Evolutionary conservation across 2,113 vertebrate genomes (phyloP).

Genomic region (Chloebia gouldiae): DNA sequence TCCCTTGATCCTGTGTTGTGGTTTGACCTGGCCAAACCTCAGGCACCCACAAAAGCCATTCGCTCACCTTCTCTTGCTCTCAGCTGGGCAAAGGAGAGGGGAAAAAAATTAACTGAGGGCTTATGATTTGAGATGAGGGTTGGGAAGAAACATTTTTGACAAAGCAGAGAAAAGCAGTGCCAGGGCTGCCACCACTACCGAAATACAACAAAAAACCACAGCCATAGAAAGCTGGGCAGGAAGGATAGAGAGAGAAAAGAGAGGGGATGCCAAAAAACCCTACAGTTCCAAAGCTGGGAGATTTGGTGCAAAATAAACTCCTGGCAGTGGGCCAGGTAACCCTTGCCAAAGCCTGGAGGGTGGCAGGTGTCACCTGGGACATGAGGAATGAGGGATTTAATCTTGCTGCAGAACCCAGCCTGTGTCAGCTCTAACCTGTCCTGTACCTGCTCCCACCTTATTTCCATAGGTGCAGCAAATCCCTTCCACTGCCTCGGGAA

Average conservation of each 20-base stretch:
- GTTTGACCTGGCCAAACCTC: neutral
- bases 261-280: neutral
- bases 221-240: rapidly evolving
- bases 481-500: neutral
- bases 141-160: neutral
- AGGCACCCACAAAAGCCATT: neutral
- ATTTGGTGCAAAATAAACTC: neutral
- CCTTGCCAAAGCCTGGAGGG: neutral
- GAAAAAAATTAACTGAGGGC: neutral
- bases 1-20: no score
- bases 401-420: neutral
- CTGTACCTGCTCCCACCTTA: neutral
- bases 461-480: neutral
- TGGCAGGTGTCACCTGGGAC: neutral
- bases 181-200: neutral
- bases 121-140: neutral
- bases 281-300: neutral
- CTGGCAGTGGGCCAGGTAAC: neutral
- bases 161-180: neutral
- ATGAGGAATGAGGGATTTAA: neutral
- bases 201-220: neutral
- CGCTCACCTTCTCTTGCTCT: neutral
- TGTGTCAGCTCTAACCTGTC: neutral
- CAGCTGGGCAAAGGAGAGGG: neutral
- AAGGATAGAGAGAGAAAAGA: neutral